These are phyloP conservation scores for Nestor notabilis DNA, from an alignment of 2,113 vertebrate species.

Conservation along the genomic window DNA sequence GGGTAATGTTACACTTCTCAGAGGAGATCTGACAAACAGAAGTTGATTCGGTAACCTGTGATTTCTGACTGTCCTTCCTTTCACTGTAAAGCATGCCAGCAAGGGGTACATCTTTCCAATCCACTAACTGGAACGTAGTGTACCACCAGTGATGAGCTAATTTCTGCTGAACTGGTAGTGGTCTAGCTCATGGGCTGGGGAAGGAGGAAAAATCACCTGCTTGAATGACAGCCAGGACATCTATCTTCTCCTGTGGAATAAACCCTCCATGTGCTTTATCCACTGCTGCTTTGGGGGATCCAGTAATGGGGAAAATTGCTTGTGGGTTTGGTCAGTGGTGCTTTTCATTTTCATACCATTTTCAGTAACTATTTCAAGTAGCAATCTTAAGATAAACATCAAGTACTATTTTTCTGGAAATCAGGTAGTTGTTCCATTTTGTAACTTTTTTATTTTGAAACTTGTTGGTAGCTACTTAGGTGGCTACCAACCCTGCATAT, in stretches of 20 bases:
- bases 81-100: background rate
- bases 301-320: background rate
- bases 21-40: background rate
- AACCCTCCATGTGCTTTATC: background rate
- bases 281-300: background rate
- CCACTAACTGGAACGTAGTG: background rate
- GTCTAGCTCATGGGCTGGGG: background rate
- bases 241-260: background rate
- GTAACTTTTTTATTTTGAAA: background rate
- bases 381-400: background rate
- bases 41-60: background rate
- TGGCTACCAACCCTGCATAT: rapidly evolving
- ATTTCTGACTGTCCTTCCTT: background rate
- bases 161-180: background rate
- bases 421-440: background rate
- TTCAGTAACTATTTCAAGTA: background rate
- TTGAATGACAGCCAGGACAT: background rate
- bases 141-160: background rate
- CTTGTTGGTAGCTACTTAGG: background rate
- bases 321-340: background rate
- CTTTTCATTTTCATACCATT: background rate
- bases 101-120: background rate
- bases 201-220: background rate
- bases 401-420: background rate
- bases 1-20: rapidly evolving